Percentiles rank a stretch among this genome's conserved stretches.
Evolutionary conservation across 64 coral and sea anemone species (phyloP).

Genomic region (Montipora efflorescens): DNA sequence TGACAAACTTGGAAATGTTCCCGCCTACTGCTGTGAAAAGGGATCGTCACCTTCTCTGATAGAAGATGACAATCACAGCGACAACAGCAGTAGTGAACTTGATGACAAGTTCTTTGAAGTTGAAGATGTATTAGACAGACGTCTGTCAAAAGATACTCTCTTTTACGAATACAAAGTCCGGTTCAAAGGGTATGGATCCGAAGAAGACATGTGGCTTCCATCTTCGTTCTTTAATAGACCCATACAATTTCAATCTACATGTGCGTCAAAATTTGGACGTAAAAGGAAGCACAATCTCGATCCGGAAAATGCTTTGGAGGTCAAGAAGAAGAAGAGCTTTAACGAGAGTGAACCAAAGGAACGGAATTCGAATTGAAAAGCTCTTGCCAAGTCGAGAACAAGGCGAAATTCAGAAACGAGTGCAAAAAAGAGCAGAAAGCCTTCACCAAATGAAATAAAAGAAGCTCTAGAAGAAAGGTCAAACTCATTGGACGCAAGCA

Average conservation of each 20-base stretch:
- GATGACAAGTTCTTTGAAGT: constrained; percentile 20
- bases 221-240: constrained; percentile 27
- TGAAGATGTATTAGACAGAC: constrained; percentile 15
- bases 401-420: too few species aligned
- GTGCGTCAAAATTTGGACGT: not conserved
- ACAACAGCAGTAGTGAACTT: too few species aligned
- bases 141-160: constrained; percentile 28
- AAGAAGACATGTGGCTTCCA: constrained; percentile 37
- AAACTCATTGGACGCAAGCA: too few species aligned
- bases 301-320: not conserved
- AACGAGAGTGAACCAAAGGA: not conserved
- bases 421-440: not conserved
- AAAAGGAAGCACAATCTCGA: constrained; percentile 30
- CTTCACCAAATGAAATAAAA: not conserved
- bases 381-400: too few species aligned
- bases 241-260: not conserved
- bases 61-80: not conserved
- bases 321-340: not conserved
- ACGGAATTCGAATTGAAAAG: too few species aligned
- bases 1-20: too few species aligned
- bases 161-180: too few species aligned
- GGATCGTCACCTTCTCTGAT: not conserved
- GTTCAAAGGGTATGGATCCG: too few species aligned
- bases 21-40: not conserved
- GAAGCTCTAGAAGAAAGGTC: not conserved